phyloP scores from a whole-genome alignment of 35 echinoderm and acorn worm genomes.

The Apostichopus parvimensis region DNA sequence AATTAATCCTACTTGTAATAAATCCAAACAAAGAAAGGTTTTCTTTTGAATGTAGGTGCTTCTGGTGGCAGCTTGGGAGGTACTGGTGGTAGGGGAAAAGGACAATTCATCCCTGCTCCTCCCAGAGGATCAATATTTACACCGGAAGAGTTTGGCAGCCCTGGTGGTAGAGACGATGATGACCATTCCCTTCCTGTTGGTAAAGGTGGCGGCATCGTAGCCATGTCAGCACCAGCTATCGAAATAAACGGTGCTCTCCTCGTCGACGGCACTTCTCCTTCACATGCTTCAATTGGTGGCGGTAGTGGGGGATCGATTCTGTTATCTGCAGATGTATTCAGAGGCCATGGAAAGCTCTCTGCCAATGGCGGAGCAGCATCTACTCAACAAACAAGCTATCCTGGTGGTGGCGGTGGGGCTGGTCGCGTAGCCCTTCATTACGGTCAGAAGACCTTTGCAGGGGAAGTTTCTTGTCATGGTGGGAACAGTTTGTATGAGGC shows the following conservation, averaged over 20 bases:
- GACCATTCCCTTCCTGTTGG: conserved; percentile 9
- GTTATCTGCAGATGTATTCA: conserved; percentile 23
- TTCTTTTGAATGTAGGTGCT: conserved; percentile 50
- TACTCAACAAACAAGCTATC: not conserved
- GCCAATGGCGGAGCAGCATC: conserved; percentile 51
- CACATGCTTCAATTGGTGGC: conserved; percentile 57
- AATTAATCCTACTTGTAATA: too few species aligned
- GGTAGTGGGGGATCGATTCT: conserved; percentile 79
- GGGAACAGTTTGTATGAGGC: conserved; percentile 67
- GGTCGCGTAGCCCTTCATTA: conserved; percentile 67
- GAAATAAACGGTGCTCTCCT: conserved; percentile 68
- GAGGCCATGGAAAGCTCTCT: conserved; percentile 66
- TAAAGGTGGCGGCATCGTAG: conserved; percentile 77
- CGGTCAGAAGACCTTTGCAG: conserved; percentile 67
- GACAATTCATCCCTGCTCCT: conserved; percentile 55
- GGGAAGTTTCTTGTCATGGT: conserved; percentile 38
- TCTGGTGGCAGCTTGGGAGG: conserved; percentile 87
- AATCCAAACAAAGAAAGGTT: too few species aligned
- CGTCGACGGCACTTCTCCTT: conserved; percentile 57
- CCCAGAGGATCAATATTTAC: conserved; percentile 58
- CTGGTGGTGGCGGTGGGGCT: conserved; percentile 76
- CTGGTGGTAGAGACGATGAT: conserved; percentile 59
- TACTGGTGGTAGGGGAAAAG: conserved; percentile 71
- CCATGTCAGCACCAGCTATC: conserved; percentile 48
- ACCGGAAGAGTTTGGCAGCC: conserved; percentile 76